phyloP scores from a whole-genome alignment of 2,797 vertebrate species.

The Alosa sapidissima region DNA sequence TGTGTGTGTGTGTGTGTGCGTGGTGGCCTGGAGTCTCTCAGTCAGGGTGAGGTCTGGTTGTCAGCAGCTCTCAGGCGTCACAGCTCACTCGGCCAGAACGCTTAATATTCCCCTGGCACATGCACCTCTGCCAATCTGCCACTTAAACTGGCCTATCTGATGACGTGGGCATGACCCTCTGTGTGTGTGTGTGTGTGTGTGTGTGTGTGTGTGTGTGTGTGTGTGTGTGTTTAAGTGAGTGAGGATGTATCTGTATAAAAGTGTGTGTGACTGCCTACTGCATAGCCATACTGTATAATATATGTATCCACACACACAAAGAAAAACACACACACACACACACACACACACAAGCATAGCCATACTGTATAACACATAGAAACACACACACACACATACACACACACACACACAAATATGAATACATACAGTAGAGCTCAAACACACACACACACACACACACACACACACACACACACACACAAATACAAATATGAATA shows the following conservation, averaged over 20 bases:
- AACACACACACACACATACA: no score
- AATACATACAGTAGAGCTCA: neutral
- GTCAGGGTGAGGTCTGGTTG: neutral
- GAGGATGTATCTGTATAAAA: neutral
- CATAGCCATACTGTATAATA: no score
- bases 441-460: neutral
- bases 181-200: neutral
- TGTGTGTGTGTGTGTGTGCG: no score
- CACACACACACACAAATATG: neutral
- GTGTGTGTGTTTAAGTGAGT: neutral
- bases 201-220: neutral
- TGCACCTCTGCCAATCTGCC: neutral
- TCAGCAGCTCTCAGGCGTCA: neutral
- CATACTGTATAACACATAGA: neutral
- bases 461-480: no score
- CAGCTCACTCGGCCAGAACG: neutral
- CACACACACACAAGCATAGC: neutral
- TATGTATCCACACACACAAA: no score
- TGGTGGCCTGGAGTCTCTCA: no score
- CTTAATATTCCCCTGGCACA: neutral
- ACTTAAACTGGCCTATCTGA: neutral
- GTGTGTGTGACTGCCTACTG: neutral
- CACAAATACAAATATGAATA: neutral
- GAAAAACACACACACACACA: neutral
- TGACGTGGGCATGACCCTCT: neutral